Evolutionary conservation across 1,140 invertebrate genomes (phyloP).

Genomic region (Bombus picipes): DNA sequence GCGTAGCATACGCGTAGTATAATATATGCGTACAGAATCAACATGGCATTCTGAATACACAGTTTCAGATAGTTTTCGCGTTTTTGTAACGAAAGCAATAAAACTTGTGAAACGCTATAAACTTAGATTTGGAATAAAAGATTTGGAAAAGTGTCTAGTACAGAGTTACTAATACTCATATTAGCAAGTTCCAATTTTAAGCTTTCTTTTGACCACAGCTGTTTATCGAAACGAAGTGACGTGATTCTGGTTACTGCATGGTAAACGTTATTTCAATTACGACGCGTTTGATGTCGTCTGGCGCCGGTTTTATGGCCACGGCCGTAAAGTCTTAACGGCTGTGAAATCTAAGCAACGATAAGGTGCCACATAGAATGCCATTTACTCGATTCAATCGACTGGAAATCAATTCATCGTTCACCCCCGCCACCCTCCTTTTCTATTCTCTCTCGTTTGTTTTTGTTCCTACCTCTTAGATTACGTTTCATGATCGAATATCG

Average conservation of each 20-base stretch:
- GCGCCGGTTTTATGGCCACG: conserved; percentile 54
- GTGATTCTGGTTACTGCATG: conserved; percentile 51
- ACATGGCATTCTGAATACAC: no score
- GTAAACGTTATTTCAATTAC: conserved; percentile 66
- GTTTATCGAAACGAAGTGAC: conserved; percentile 1
- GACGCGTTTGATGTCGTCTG: conserved; percentile 65
- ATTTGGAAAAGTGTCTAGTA: no score
- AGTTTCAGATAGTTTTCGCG: no score
- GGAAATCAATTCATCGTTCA: conserved; percentile 62
- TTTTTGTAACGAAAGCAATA: no score
- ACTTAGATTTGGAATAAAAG: no score
- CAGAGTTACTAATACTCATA: no score
- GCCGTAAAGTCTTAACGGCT: conserved; percentile 64
- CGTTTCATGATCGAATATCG: conserved; percentile 5
- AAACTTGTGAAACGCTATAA: no score
- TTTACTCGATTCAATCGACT: conserved; percentile 60
- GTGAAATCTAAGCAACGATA: conserved; percentile 64
- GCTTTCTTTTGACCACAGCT: neutral
- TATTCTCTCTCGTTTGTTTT: neutral
- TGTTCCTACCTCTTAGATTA: conserved; percentile 1
- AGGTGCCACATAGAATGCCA: conserved; percentile 47
- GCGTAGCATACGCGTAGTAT: no score
- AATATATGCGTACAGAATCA: no score
- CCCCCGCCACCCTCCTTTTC: neutral
- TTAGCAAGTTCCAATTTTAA: no score